These are phyloP conservation scores for Vulpes lagopus DNA, from an alignment of 2,113 vertebrate genomes.

Conservation along the genomic window DNA sequence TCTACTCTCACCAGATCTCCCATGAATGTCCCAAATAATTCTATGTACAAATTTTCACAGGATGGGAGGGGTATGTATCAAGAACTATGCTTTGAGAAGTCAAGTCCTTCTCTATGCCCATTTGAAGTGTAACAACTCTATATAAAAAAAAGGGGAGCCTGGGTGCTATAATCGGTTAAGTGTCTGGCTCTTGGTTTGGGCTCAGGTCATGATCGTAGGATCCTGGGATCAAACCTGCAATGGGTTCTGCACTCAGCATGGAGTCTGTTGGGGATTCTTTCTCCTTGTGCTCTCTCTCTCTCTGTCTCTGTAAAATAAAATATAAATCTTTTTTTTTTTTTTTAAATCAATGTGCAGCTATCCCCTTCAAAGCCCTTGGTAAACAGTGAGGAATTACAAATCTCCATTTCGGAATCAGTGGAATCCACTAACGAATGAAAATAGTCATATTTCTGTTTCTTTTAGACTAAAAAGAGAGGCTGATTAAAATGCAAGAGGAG, in stretches of 20 bases:
- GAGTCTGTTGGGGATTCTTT: too few relatives aligned
- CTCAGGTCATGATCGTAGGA: too few relatives aligned
- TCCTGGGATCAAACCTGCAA: too few relatives aligned
- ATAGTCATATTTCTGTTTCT: constrained; percentile 63
- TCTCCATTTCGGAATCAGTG: constrained; percentile 82
- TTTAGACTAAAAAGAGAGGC: constrained; percentile 72
- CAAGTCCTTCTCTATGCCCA: neutral
- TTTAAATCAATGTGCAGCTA: constrained; percentile 66
- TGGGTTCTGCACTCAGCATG: too few relatives aligned
- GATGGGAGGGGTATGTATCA: neutral
- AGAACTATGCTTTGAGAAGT: neutral
- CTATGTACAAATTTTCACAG: neutral
- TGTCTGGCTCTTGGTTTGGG: too few relatives aligned
- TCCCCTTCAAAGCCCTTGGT: constrained; percentile 78
- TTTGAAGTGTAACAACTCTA: constrained; percentile 34
- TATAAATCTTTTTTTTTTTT: too few relatives aligned
- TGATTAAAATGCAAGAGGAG: constrained; percentile 78
- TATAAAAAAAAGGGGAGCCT: constrained; percentile 71
- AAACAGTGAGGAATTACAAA: constrained; percentile 85
- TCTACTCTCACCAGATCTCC: neutral
- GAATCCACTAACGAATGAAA: constrained; percentile 80
- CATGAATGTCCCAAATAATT: neutral
- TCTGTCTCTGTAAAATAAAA: too few relatives aligned
- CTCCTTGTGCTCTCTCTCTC: too few relatives aligned
- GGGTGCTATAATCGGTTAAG: too few relatives aligned